Base-by-base conservation (phyloP, 2,113 vertebrate species). In the Gobio gobio region DNA sequence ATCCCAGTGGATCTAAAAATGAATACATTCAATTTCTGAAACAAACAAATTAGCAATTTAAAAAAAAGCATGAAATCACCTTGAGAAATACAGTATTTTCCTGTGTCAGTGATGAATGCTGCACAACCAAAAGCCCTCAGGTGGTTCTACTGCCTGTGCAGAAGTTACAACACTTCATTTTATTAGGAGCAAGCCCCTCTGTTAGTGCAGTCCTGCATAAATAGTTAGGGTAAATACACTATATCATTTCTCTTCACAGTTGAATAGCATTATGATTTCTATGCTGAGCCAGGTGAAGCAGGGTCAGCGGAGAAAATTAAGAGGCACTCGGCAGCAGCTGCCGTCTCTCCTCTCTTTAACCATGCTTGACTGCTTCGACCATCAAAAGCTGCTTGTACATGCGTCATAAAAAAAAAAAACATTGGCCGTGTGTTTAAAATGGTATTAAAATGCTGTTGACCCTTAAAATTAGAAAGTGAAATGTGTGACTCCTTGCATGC, bases 271-370 rank as follows among this genome's bases (percentile, higher is more conserved):
- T 96, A 96, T 97, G 96, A 96, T 97, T 98, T 97, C 96, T 95
- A 96, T 96, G 96, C 95, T 95, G 97, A 93, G 94, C 96, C 96
- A 97, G 97, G 97, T 98, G 97, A 97, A 95, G 92, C 85, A 93
- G 95, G 98, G 98, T 99, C 98, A 99, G 95, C 92, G 93, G 96
- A 97, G 95, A 96, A 96, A 97, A 99, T 99, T 97, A 99, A 97
- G 96, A 94, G 95, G 95, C 95, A 94, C 94, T 93, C 95, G 96
- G 97, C 96, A 97, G 96, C 98, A 98, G 97, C 97, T 98, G 98
- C 96, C 96, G 89, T 94, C 95, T 93, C 94, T 95, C 92, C 92
- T 95, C 95, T 97, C 95, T 98, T 99, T 98, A 98, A 97, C 96
- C 97, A 98, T 97, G 98, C 97, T 98, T 98, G 96, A 95, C 92